phyloP scores from a whole-genome alignment of 2,797 vertebrate species.

The Lates japonicus region DNA sequence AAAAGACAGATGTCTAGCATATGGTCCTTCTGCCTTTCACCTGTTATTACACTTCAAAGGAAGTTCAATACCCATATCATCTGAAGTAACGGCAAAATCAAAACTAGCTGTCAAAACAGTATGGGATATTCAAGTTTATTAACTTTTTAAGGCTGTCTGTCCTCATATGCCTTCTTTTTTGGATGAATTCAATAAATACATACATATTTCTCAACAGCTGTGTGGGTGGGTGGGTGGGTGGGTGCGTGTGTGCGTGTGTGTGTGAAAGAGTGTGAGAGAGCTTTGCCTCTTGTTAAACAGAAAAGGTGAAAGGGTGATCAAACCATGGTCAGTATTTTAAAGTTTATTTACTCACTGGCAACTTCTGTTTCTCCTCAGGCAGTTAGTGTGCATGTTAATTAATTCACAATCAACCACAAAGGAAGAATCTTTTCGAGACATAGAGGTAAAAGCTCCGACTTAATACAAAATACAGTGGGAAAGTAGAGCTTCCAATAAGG shows the following conservation, averaged over 20 bases:
- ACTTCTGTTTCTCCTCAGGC: neutral
- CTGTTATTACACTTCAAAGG: neutral
- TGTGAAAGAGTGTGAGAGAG: neutral
- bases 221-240: neutral
- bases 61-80: neutral
- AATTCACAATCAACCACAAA: conserved; percentile 7
- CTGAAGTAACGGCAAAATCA: neutral
- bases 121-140: neutral
- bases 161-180: conserved; percentile 17
- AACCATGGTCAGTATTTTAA: neutral
- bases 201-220: neutral
- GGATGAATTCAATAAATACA: conserved; percentile 6
- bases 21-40: neutral
- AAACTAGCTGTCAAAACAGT: no score
- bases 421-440: neutral
- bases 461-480: neutral
- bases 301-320: no score
- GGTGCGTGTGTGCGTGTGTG: no score
- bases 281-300: neutral
- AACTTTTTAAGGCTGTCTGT: neutral
- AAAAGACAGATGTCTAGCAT: neutral
- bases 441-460: neutral
- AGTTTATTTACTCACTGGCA: neutral
- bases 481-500: neutral
- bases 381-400: neutral